A percentile compares a stretch with the other conserved stretches of the same genome.
Conservation (phyloP, 1,140 invertebrate species). For the Onthophagus taurus region DNA sequence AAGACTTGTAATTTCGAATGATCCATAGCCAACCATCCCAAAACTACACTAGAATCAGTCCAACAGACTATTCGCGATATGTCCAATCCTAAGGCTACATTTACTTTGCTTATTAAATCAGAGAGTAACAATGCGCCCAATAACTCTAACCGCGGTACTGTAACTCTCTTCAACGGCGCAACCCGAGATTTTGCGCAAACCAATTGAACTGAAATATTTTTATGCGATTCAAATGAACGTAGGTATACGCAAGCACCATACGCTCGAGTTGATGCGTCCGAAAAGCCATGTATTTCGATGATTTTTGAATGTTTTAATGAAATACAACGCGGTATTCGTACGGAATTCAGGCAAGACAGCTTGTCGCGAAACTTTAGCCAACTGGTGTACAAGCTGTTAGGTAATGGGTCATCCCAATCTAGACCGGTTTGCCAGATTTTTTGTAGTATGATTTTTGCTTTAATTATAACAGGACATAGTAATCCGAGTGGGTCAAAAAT, state of each 20-base stretch:
- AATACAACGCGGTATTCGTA: background rate
- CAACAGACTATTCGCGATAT: background rate
- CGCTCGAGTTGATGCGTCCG: conserved; percentile 21
- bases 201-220: conserved; percentile 18
- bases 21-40: conserved; percentile 23
- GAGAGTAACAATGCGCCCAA: conserved; percentile 17
- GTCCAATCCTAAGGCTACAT: background rate
- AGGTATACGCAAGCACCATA: conserved; percentile 17
- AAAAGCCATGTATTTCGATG: conserved; percentile 26
- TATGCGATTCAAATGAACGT: background rate
- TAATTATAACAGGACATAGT: conserved; percentile 30
- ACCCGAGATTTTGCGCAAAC: conserved; percentile 35
- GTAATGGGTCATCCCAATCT: conserved; percentile 28
- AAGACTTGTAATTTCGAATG: conserved; percentile 21
- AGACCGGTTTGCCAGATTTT: too few species aligned
- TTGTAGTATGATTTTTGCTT: conserved; percentile 34
- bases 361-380: conserved; percentile 15
- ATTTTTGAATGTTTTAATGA: background rate
- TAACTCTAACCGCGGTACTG: conserved; percentile 21
- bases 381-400: conserved; percentile 10
- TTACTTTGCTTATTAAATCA: conserved; percentile 8
- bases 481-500: conserved; percentile 40
- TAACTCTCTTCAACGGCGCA: conserved; percentile 30
- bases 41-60: background rate
- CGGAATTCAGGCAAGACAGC: background rate